phyloP scores from a whole-genome alignment of 2,113 vertebrate species.

The Heterotilapia buettikoferi region DNA sequence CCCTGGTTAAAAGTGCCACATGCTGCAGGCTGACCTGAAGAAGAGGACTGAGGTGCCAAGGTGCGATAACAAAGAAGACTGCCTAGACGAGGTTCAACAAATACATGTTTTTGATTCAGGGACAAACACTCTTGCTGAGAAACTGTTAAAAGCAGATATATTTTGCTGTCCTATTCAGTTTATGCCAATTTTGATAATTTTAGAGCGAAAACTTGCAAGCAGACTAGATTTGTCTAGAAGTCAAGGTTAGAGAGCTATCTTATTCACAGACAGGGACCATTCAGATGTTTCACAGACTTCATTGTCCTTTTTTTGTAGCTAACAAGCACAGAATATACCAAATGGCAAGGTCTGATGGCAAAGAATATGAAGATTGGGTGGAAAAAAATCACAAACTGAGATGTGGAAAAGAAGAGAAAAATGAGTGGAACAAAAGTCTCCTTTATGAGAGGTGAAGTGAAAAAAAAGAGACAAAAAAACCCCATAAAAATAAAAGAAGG shows the following conservation, averaged over 20 bases:
- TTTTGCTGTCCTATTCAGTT: not conserved
- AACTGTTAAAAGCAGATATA: not conserved
- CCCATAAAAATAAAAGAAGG: not conserved
- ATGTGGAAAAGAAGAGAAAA: not conserved
- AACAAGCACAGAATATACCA: not conserved
- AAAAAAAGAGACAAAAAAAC: not conserved
- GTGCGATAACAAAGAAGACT: constrained; percentile 25
- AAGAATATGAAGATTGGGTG: not conserved
- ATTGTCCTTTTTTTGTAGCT: not conserved
- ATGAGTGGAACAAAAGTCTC: not conserved
- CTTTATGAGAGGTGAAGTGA: not conserved
- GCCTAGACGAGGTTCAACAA: not conserved
- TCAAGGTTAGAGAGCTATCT: not conserved
- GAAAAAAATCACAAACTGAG: not conserved
- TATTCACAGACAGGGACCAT: not conserved
- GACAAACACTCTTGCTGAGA: not conserved
- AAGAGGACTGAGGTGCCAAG: constrained; percentile 10
- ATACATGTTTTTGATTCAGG: not conserved
- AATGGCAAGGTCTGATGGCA: not conserved
- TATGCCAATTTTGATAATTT: not conserved
- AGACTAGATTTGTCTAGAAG: not conserved
- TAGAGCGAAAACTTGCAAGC: not conserved
- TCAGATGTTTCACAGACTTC: not conserved
- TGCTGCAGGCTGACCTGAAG: constrained; percentile 26
- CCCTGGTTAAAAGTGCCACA: constrained; percentile 41